Evolutionary conservation across 2,888 invertebrate genomes (phyloP).

Genomic region (Gryllus longicercus): DNA sequence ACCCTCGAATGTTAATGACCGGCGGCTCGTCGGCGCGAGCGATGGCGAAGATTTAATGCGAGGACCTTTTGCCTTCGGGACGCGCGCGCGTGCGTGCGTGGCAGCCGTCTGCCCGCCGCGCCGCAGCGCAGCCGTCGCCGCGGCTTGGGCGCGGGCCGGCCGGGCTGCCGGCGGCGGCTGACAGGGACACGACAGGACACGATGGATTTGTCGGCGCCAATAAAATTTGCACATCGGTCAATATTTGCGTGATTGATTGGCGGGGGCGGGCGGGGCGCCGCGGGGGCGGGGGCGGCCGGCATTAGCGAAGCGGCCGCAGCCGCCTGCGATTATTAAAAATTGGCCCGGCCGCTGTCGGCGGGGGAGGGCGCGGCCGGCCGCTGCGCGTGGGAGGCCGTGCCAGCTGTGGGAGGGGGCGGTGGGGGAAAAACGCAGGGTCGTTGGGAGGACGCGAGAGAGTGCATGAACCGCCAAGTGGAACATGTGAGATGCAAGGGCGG

Average conservation of each 20-base stretch:
- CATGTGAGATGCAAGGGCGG: too few species aligned
- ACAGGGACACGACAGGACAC: constrained; percentile 10
- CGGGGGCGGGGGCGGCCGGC: neutral
- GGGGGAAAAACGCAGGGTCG: neutral
- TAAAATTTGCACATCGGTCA: constrained; percentile 17
- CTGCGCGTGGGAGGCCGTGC: neutral
- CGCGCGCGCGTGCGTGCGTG: too few species aligned
- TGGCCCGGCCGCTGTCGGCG: too few species aligned
- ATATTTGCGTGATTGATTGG: constrained; percentile 17
- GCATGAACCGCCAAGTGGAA: too few species aligned
- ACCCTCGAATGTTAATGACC: too few species aligned
- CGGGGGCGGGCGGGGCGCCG: neutral
- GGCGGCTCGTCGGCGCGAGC: too few species aligned
- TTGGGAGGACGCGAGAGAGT: too few species aligned
- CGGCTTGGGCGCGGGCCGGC: too few species aligned
- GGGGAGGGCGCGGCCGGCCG: neutral
- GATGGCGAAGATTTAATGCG: neutral
- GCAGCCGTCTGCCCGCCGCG: too few species aligned
- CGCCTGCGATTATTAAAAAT: neutral
- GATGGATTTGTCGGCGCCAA: constrained; percentile 9
- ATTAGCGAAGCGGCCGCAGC: neutral
- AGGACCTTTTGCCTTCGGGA: neutral
- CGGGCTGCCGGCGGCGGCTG: neutral
- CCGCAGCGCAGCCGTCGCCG: too few species aligned
- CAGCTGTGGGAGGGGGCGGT: neutral